Evolutionary conservation across 1,140 invertebrate species (phyloP).

Genomic region (Himalopsyche phryganea): DNA sequence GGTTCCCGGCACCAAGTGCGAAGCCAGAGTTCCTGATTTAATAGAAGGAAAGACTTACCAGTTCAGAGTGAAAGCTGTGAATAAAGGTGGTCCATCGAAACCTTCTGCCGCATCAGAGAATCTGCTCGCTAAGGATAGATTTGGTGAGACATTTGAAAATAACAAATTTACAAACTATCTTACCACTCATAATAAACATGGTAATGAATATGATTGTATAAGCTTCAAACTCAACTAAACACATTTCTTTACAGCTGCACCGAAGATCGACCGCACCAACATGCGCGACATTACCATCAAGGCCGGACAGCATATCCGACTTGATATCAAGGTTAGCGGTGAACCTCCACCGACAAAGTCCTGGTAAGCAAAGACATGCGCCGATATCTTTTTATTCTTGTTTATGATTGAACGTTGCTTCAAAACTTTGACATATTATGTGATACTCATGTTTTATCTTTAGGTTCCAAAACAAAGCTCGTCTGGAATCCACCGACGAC

Average conservation of each 20-base stretch:
- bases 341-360: conserved; percentile 83
- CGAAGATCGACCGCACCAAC: conserved; percentile 87
- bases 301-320: conserved; percentile 77
- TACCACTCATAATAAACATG: too few relatives aligned
- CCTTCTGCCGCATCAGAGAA: conserved; percentile 82
- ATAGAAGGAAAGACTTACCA: conserved; percentile 94
- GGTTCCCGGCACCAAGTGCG: conserved; percentile 75
- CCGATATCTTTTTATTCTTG: too few relatives aligned
- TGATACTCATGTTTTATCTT: conserved; percentile 4
- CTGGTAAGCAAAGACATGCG: too few relatives aligned
- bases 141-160: conserved; percentile 52
- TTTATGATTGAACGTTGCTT: too few relatives aligned
- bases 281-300: conserved; percentile 83
- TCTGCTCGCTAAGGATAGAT: conserved; percentile 79
- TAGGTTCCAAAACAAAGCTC: conserved; percentile 74
- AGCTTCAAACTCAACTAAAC: too few relatives aligned
- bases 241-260: conserved; percentile 63
- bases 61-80: conserved; percentile 93
- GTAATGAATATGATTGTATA: too few relatives aligned
- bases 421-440: too few relatives aligned
- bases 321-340: conserved; percentile 86
- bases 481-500: conserved; percentile 63
- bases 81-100: conserved; percentile 91
- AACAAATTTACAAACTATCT: not conserved
- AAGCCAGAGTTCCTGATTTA: conserved; percentile 83